A percentile compares a stretch with the other conserved stretches of the same genome.
phyloP scores from a whole-genome alignment of 2,113 vertebrate species.

The Paedocypris sp. region DNA sequence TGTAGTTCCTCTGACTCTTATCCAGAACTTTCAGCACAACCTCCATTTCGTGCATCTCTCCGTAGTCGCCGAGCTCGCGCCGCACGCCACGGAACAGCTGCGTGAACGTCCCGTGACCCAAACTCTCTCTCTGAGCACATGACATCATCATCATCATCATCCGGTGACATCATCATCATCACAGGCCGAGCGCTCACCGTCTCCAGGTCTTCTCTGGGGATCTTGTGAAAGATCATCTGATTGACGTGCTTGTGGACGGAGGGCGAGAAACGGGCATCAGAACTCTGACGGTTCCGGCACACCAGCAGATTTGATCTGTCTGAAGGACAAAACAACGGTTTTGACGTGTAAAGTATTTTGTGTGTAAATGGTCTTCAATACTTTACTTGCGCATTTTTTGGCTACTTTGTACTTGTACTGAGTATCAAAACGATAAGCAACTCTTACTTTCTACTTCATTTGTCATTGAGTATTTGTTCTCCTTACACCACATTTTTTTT shows the following conservation, averaged over 20 bases:
- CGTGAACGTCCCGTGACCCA: slow-evolving; percentile 93
- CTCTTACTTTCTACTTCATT: too few species aligned
- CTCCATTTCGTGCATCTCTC: slow-evolving; percentile 80
- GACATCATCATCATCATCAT: not conserved
- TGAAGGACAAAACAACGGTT: slow-evolving; percentile 40
- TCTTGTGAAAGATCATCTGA: slow-evolving; percentile 99
- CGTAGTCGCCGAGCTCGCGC: slow-evolving; percentile 84
- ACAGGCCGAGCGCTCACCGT: slow-evolving; percentile 63
- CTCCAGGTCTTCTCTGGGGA: slow-evolving; percentile 83
- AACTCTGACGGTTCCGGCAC: slow-evolving; percentile 71
- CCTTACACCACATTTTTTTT: too few species aligned
- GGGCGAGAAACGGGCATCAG: slow-evolving; percentile 70
- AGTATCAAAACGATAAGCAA: too few species aligned
- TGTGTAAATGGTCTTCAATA: too few species aligned
- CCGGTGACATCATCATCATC: not conserved
- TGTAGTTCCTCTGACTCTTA: slow-evolving; percentile 85
- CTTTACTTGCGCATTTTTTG: too few species aligned
- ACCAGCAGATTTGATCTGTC: slow-evolving; percentile 94
- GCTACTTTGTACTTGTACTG: too few species aligned
- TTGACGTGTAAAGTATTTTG: too few species aligned
- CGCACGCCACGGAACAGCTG: slow-evolving; percentile 87
- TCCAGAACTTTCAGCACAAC: slow-evolving; percentile 90
- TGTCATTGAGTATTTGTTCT: too few species aligned
- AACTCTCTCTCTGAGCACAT: slow-evolving; percentile 48
- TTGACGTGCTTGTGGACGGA: slow-evolving; percentile 74